Percentiles rank a stretch among this genome's conserved stretches.
Conservation (phyloP, 1,140 invertebrate genomes). For the Lordiphosa stackelbergi region DNA sequence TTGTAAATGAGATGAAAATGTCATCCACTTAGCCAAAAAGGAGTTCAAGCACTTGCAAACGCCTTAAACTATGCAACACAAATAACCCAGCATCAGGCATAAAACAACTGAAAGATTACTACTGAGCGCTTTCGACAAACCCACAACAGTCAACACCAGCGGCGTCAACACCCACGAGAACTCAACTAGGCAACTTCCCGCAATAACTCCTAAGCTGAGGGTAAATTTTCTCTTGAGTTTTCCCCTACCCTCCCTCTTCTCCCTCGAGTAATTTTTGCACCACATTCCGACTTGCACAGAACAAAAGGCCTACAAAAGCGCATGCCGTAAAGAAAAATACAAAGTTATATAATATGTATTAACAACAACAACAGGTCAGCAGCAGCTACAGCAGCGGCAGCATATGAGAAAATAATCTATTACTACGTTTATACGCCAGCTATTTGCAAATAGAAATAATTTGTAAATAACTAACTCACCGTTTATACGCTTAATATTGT, state of each 20-base stretch:
- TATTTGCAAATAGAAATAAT: no score
- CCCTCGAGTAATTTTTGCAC: neutral
- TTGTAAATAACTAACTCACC: no score
- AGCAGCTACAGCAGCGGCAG: constrained; percentile 3
- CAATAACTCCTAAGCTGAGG: constrained; percentile 19
- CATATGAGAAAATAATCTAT: constrained; percentile 50
- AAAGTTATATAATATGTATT: constrained; percentile 57
- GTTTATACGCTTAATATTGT: no score
- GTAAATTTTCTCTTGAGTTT: constrained; percentile 10
- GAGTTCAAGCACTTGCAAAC: neutral
- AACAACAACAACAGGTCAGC: constrained; percentile 21
- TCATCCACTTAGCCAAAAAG: neutral
- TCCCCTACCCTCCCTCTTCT: neutral
- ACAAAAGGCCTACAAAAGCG: constrained; percentile 38
- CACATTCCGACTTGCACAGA: constrained; percentile 27
- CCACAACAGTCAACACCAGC: constrained; percentile 38
- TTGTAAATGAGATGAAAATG: neutral
- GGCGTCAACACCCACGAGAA: constrained; percentile 18
- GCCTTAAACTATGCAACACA: constrained; percentile 8
- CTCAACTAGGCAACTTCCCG: neutral
- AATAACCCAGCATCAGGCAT: neutral
- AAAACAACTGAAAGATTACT: constrained; percentile 2
- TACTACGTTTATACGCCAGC: no score
- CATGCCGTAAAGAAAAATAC: constrained; percentile 42
- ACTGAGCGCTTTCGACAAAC: constrained; percentile 4